A percentile compares a stretch with the other conserved stretches of the same genome.
phyloP scores from a whole-genome alignment of 2,797 vertebrate species.

The Sebastes hubbsi region DNA sequence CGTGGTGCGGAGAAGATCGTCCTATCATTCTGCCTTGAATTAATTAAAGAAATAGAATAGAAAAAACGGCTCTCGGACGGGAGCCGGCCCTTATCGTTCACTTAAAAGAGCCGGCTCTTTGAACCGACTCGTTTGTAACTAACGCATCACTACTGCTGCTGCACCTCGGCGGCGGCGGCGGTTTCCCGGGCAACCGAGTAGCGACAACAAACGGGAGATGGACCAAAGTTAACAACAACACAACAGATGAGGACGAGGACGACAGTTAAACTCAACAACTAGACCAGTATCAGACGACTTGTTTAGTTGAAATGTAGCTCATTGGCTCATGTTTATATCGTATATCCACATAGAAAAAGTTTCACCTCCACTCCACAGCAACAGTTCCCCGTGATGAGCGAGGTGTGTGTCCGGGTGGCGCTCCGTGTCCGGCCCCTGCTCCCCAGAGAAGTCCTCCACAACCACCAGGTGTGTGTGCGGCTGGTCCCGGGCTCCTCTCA shows the following conservation, averaged over 20 bases:
- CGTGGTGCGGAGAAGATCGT: no score
- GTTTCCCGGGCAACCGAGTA: slow-evolving; percentile 69
- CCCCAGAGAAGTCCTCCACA: slow-evolving; percentile 87
- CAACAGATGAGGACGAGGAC: not conserved
- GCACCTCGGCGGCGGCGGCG: not conserved
- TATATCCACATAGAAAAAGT: not conserved
- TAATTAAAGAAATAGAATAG: no score
- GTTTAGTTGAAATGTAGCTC: not conserved
- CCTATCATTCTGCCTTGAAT: no score
- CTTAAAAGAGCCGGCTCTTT: no score
- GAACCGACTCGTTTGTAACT: rapidly evolving
- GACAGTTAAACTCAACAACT: not conserved
- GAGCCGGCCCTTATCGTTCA: no score
- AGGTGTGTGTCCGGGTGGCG: slow-evolving; percentile 89
- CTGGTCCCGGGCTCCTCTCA: slow-evolving; percentile 82
- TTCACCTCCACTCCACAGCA: rapidly evolving
- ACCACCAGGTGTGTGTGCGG: slow-evolving; percentile 87
- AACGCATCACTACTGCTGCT: not conserved
- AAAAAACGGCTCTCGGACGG: no score
- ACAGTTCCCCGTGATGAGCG: slow-evolving; percentile 75
- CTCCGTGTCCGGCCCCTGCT: slow-evolving; percentile 91
- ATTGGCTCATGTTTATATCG: not conserved
- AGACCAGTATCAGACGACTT: no score
- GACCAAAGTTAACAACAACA: slow-evolving; percentile 1
- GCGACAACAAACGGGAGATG: slow-evolving; percentile 57